Evolutionary conservation across 2,113 vertebrate species (phyloP).

Genomic region (Desmodus rotundus): DNA sequence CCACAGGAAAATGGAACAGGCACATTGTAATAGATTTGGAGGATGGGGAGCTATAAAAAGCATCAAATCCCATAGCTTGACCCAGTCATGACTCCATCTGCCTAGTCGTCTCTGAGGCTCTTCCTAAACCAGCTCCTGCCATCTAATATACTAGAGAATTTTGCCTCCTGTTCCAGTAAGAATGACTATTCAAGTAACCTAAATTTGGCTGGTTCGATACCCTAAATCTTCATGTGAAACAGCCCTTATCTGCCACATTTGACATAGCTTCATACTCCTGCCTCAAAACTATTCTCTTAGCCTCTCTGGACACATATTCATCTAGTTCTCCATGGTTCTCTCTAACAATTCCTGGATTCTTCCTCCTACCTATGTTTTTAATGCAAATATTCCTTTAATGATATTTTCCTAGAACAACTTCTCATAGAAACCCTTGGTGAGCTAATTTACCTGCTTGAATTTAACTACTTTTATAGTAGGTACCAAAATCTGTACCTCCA

Average conservation of each 20-base stretch:
- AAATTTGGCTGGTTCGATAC: not conserved
- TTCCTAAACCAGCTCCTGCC: not conserved
- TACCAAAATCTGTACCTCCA: conserved; percentile 5
- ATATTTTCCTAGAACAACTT: not conserved
- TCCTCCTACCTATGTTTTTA: not conserved
- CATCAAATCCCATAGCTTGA: not conserved
- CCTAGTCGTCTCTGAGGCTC: not conserved
- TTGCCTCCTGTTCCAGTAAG: not conserved
- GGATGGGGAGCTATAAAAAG: not conserved
- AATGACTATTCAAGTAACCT: not conserved
- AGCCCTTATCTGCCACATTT: not conserved
- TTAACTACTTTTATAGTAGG: not conserved
- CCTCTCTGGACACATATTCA: not conserved
- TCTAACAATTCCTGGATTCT: not conserved
- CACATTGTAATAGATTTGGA: conserved; percentile 10
- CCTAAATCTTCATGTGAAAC: not conserved
- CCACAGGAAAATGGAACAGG: not conserved
- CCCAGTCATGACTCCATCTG: not conserved
- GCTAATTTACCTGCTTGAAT: not conserved
- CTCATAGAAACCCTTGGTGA: not conserved
- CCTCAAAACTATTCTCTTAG: not conserved
- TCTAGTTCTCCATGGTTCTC: not conserved
- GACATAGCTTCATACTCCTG: not conserved
- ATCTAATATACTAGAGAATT: not conserved
- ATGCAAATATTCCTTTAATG: not conserved